These are phyloP conservation scores for Agelaius tricolor DNA, from an alignment of 2,113 vertebrate species.

Conservation along the genomic window DNA sequence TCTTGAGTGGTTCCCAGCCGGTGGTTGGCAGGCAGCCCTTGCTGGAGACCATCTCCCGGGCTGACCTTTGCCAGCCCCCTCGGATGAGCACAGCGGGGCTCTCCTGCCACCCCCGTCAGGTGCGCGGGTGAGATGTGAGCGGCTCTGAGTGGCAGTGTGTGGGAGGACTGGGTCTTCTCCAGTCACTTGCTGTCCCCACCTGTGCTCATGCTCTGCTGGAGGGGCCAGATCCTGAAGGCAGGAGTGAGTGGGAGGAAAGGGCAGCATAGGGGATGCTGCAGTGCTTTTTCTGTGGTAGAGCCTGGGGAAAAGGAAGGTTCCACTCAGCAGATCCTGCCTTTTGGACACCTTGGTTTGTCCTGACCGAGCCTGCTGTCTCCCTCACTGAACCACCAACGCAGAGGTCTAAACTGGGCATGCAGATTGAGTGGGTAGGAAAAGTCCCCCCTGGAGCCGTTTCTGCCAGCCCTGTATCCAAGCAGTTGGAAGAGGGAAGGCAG, in stretches of 20 bases:
- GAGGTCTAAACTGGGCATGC: background rate
- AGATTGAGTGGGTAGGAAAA: background rate
- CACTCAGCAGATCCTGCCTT: background rate
- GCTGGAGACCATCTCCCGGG: background rate
- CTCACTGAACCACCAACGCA: fast-evolving
- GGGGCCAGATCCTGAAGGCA: background rate
- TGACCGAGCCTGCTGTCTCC: background rate
- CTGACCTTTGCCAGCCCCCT: background rate
- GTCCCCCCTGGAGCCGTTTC: background rate
- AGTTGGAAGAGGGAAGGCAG: background rate
- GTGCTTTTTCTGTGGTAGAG: background rate
- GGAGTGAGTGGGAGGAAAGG: background rate
- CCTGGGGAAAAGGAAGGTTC: background rate
- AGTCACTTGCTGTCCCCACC: background rate
- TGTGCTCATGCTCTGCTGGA: background rate
- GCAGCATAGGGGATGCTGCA: background rate
- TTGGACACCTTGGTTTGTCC: background rate
- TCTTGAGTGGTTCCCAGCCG: constrained; percentile 32
- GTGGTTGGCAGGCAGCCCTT: background rate
- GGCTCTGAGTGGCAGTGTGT: fast-evolving
- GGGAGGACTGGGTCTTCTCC: background rate
- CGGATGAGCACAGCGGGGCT: background rate
- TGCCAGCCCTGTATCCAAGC: background rate
- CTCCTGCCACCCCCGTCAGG: background rate
- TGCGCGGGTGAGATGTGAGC: fast-evolving